Base-by-base conservation (phyloP, 2,113 vertebrate genomes). In the Marmota monax region DNA sequence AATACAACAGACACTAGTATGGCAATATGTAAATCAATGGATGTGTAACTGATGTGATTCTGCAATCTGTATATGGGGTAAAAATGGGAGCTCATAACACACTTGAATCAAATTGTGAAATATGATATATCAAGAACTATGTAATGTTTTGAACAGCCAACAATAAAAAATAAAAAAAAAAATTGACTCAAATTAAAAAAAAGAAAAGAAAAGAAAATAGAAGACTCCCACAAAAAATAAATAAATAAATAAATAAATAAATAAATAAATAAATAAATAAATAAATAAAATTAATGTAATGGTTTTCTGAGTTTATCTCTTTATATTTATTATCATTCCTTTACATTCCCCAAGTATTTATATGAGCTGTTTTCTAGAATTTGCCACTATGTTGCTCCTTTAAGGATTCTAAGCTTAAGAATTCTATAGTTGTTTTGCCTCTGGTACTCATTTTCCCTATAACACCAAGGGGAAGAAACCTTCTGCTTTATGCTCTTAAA, bases 181-280 rank as follows among this genome's bases (percentile, higher is more conserved):
- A n/a, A n/a, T n/a, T n/a, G n/a, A n/a, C n/a, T n/a, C n/a, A n/a
- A n/a, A n/a, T n/a, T n/a, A n/a, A n/a, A n/a, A n/a, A n/a, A n/a
- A n/a, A n/a, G n/a, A 74, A 63, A 61, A 76, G 22, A 53, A 53
- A 16, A 45, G 61, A 70, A 96, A 91, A 88, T 5, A 95, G 69
- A 90, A 63, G 45, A 87, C 32, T 12, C 56, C 8, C 18, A 63
- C 34, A 25, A 23, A 12, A 7, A 51, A 51, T 1, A n/a, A n/a
- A 39, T 39, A 39, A 39, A 39, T 39, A 39, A 37, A 37, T 37
- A 37, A 37, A 58, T 48, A 7, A 51, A 51, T 1, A n/a, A n/a
- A 39, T 39, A 39, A 37, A 37, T 37, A 37, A 37, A 58, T 48
- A 7, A 51, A 51, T 1, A n/a, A n/a, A 39, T 39, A 39, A 39